A percentile compares a stretch with the other conserved stretches of the same genome.
phyloP scores from a whole-genome alignment of 2,888 invertebrate genomes.

The Nomada flava region DNA sequence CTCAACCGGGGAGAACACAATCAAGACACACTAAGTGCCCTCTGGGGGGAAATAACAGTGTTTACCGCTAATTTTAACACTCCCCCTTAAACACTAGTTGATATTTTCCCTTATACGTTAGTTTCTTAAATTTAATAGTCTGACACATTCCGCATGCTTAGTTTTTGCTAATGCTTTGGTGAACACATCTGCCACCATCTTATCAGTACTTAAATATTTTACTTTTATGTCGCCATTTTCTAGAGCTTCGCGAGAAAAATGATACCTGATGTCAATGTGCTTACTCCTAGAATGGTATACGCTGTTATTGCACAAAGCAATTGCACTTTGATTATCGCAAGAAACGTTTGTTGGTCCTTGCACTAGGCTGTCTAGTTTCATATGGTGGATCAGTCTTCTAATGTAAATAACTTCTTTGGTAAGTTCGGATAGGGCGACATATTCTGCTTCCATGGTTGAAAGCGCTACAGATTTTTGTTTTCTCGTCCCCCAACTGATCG shows the following conservation, averaged over 20 bases:
- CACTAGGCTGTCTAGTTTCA: not conserved
- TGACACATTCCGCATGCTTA: not conserved
- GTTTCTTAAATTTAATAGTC: not conserved
- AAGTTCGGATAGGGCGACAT: slow-evolving; percentile 24
- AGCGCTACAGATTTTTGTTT: too few relatives aligned
- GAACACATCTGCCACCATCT: not conserved
- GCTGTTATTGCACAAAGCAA: not conserved
- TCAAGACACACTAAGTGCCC: too few relatives aligned
- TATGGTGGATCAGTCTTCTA: not conserved
- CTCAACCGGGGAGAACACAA: too few relatives aligned
- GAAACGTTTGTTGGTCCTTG: not conserved
- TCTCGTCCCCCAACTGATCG: too few relatives aligned
- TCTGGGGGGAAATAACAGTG: too few relatives aligned
- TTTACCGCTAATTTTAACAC: too few relatives aligned
- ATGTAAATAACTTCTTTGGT: slow-evolving; percentile 27
- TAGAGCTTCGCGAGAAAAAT: not conserved
- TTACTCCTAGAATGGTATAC: not conserved
- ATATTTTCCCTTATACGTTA: not conserved
- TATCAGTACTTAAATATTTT: not conserved
- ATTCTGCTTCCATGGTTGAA: slow-evolving; percentile 40
- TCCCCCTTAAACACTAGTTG: not conserved
- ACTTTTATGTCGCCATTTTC: not conserved
- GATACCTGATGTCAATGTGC: not conserved
- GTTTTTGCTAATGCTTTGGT: not conserved
- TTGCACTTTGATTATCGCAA: slow-evolving; percentile 11